Percentiles rank a stretch among this genome's conserved stretches.
These are phyloP conservation scores for Leiothrix lutea DNA, from an alignment of 2,113 vertebrate genomes.

Conservation along the genomic window DNA sequence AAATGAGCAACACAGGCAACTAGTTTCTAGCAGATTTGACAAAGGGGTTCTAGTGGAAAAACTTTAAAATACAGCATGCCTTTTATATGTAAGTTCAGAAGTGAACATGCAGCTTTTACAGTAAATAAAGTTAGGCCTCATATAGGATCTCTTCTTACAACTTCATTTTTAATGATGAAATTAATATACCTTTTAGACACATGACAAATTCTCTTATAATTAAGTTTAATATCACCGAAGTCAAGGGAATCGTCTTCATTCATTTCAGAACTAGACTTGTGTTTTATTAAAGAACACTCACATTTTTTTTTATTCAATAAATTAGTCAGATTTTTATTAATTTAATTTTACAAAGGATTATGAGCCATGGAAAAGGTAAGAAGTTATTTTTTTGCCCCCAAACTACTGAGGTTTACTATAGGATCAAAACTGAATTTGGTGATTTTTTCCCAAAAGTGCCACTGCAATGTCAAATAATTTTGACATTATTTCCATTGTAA, in stretches of 20 bases:
- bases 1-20: neutral
- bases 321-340: neutral
- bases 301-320: neutral
- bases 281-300: neutral
- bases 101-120: neutral
- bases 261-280: neutral
- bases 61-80: neutral
- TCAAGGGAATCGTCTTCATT: neutral
- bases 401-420: neutral
- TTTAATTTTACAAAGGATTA: neutral
- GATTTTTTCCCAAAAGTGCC: neutral
- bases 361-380: neutral
- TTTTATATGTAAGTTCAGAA: neutral
- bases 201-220: neutral
- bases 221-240: neutral
- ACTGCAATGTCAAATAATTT: neutral
- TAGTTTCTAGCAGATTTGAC: neutral
- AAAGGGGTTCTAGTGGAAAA: neutral
- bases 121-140: neutral
- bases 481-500: neutral
- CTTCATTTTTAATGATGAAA: neutral
- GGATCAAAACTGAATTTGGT: neutral
- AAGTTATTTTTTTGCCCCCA: neutral
- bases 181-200: neutral
- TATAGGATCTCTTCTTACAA: neutral